Evolutionary conservation across 2,888 invertebrate species (phyloP).

Genomic region (Horisme vitalbata): DNA sequence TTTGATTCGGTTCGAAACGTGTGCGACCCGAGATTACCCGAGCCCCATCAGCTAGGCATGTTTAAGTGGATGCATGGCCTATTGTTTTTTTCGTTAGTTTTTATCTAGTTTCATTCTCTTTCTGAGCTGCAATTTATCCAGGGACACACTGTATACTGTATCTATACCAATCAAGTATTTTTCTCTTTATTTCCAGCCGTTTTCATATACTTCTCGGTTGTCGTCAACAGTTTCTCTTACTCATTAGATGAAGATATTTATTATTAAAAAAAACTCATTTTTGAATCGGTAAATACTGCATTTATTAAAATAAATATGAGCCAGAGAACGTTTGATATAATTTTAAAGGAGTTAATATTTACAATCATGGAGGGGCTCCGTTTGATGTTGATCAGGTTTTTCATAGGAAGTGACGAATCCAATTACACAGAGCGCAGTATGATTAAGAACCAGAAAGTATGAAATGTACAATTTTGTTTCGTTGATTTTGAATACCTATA

Average conservation of each 20-base stretch:
- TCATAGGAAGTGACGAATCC: conserved; percentile 19
- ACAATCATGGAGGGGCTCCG: conserved; percentile 14
- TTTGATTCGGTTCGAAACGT: too few species aligned
- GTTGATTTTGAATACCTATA: too few species aligned
- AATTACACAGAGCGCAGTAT: conserved; percentile 14
- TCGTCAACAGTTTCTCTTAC: conserved; percentile 49
- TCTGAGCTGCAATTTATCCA: too few species aligned
- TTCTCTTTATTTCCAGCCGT: conserved; percentile 39
- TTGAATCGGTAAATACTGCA: too few species aligned
- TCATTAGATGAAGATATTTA: conserved; percentile 39
- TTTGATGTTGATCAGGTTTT: conserved; percentile 25
- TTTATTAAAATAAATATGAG: too few species aligned
- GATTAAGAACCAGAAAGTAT: background rate
- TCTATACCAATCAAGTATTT: background rate
- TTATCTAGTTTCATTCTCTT: too few species aligned
- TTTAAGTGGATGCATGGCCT: too few species aligned
- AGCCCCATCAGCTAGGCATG: too few species aligned
- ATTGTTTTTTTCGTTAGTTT: too few species aligned
- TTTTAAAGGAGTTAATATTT: conserved; percentile 18
- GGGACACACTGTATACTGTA: too few species aligned
- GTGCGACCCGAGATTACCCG: too few species aligned
- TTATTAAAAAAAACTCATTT: conserved; percentile 29
- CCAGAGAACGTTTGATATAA: conserved; percentile 1
- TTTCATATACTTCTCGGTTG: conserved; percentile 45
- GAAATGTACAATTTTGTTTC: too few species aligned